phyloP scores from a whole-genome alignment of 2,113 vertebrate species.

The Pomatostomus ruficeps region DNA sequence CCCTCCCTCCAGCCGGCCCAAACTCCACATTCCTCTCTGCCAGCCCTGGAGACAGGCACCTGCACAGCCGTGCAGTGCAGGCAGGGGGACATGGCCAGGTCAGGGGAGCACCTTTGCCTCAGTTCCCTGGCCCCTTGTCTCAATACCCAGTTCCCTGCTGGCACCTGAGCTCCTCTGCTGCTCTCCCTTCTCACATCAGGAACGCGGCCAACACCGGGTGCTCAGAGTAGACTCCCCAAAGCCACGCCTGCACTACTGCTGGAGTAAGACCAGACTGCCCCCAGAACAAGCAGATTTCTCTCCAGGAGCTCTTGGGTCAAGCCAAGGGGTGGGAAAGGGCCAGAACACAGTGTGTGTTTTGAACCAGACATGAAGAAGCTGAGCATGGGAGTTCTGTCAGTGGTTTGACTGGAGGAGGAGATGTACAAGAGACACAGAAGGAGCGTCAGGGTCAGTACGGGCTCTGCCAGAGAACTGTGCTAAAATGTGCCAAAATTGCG shows the following conservation, averaged over 20 bases:
- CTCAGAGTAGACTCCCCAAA: neutral
- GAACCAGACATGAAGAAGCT: neutral
- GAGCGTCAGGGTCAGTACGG: neutral
- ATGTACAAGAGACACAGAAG: neutral
- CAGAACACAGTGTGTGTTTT: neutral
- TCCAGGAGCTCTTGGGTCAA: neutral
- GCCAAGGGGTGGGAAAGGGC: neutral
- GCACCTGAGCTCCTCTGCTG: neutral
- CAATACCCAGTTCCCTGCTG: neutral
- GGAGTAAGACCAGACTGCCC: neutral
- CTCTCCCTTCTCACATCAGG: neutral
- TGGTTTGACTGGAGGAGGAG: neutral
- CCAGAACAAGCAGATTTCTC: neutral
- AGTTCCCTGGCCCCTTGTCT: neutral
- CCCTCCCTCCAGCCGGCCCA: neutral
- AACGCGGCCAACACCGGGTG: neutral
- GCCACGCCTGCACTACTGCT: accelerated
- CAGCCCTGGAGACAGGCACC: neutral
- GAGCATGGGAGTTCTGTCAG: neutral
- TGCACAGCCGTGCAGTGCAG: neutral
- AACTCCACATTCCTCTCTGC: neutral
- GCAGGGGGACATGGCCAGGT: neutral
- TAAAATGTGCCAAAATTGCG: neutral
- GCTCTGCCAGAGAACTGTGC: neutral
- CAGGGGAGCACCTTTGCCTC: neutral